A percentile compares a stretch with the other conserved stretches of the same genome.
phyloP scores from a whole-genome alignment of 2,888 invertebrate genomes.

The Argynnis bischoffii region DNA sequence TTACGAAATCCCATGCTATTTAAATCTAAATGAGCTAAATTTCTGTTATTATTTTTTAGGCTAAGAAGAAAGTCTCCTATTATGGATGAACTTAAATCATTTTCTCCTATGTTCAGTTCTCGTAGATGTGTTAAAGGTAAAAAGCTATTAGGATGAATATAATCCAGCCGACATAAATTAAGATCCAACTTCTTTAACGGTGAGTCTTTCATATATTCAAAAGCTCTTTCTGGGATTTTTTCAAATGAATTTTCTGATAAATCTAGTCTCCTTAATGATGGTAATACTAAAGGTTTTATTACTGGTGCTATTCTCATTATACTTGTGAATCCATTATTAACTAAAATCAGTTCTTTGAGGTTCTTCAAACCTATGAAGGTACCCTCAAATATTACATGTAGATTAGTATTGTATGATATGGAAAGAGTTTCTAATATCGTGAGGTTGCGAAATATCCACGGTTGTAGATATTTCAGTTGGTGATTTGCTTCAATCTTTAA shows the following conservation, averaged over 20 bases:
- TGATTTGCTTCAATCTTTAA: slow-evolving; percentile 82
- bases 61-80: slow-evolving; percentile 67
- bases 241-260: slow-evolving; percentile 80
- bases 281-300: slow-evolving; percentile 67
- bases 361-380: slow-evolving; percentile 78
- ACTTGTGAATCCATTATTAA: slow-evolving; percentile 79
- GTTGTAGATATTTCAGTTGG: slow-evolving; percentile 70
- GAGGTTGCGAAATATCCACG: slow-evolving; percentile 75
- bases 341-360: slow-evolving; percentile 74
- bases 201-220: slow-evolving; percentile 71
- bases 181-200: slow-evolving; percentile 71
- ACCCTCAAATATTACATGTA: slow-evolving; percentile 65
- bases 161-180: slow-evolving; percentile 78
- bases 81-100: slow-evolving; percentile 70
- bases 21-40: slow-evolving; percentile 72
- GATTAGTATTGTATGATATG: slow-evolving; percentile 78
- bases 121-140: slow-evolving; percentile 67
- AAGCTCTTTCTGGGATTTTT: slow-evolving; percentile 66
- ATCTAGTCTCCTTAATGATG: slow-evolving; percentile 70
- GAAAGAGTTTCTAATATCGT: slow-evolving; percentile 74
- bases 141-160: slow-evolving; percentile 77
- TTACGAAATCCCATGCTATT: slow-evolving; percentile 80
- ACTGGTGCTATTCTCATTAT: slow-evolving; percentile 69
- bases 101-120: slow-evolving; percentile 77
- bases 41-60: slow-evolving; percentile 61